These are phyloP conservation scores for Prolemur simus DNA, from an alignment of 2,113 vertebrate species.

Conservation along the genomic window DNA sequence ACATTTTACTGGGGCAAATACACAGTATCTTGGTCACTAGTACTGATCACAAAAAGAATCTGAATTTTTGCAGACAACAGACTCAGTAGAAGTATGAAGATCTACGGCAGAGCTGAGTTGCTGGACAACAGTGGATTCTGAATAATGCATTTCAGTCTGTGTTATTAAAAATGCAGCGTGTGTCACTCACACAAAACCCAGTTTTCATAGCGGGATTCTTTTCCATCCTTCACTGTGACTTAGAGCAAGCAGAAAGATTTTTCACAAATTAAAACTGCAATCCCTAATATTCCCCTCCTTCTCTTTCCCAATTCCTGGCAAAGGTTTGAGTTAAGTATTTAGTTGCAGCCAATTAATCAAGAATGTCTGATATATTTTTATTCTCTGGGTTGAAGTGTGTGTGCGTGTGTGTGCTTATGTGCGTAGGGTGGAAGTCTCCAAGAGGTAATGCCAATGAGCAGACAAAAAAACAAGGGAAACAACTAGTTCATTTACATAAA, in stretches of 20 bases:
- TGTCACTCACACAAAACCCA: slow-evolving; percentile 69
- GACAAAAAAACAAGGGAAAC: background rate
- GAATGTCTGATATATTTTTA: background rate
- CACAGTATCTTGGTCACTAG: background rate
- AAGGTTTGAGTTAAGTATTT: slow-evolving; percentile 40
- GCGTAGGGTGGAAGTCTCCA: background rate
- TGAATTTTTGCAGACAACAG: slow-evolving; percentile 38
- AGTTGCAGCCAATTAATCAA: background rate
- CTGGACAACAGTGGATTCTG: slow-evolving; percentile 68
- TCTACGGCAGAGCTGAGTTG: slow-evolving; percentile 28
- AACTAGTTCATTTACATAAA: background rate
- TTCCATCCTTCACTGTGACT: slow-evolving; percentile 38
- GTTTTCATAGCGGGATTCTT: slow-evolving; percentile 37
- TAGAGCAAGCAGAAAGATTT: background rate
- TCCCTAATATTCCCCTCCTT: background rate
- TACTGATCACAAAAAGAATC: slow-evolving; percentile 44
- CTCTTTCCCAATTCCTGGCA: background rate
- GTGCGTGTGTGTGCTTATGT: background rate
- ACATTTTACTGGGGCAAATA: background rate
- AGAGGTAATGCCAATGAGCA: background rate
- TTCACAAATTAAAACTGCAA: slow-evolving; percentile 59
- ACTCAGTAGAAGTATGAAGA: background rate
- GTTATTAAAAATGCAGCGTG: slow-evolving; percentile 77
- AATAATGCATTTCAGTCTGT: slow-evolving; percentile 72
- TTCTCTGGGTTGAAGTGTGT: background rate